phyloP scores from a whole-genome alignment of 2,113 vertebrate genomes.

The Odontesthes bonariensis region DNA sequence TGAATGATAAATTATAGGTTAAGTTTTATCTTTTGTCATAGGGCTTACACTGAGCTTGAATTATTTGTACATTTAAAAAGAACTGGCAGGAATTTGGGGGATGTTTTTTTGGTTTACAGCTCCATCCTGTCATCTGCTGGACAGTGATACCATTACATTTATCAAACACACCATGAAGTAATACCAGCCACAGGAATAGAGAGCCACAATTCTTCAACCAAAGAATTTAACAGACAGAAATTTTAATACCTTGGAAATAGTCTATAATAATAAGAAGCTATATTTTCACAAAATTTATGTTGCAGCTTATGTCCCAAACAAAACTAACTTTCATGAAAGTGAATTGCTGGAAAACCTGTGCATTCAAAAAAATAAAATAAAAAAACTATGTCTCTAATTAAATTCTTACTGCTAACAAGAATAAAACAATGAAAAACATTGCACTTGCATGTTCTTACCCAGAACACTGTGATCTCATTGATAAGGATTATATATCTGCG shows the following conservation, averaged over 20 bases:
- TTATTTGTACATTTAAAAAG: neutral
- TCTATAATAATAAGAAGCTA: too few species aligned
- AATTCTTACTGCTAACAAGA: neutral
- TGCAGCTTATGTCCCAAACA: too few species aligned
- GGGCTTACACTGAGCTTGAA: neutral
- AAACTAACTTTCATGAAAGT: neutral
- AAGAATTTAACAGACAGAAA: too few species aligned
- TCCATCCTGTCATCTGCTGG: slow-evolving; percentile 41
- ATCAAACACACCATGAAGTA: neutral
- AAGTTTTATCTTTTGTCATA: neutral
- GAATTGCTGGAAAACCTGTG: neutral
- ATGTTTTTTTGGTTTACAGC: neutral
- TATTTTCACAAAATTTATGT: too few species aligned
- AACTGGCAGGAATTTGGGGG: neutral
- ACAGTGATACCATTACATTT: neutral
- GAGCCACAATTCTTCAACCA: too few species aligned
- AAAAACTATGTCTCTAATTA: neutral
- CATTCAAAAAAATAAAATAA: neutral
- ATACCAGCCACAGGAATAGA: too few species aligned
- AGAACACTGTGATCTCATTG: slow-evolving; percentile 32
- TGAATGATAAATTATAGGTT: too few species aligned
- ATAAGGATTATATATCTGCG: slow-evolving; percentile 50
- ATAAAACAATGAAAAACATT: neutral
- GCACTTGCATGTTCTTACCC: neutral
- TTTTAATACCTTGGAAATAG: too few species aligned